Base-by-base conservation (phyloP, 2,797 vertebrate genomes). In the Cossypha polioptera region DNA sequence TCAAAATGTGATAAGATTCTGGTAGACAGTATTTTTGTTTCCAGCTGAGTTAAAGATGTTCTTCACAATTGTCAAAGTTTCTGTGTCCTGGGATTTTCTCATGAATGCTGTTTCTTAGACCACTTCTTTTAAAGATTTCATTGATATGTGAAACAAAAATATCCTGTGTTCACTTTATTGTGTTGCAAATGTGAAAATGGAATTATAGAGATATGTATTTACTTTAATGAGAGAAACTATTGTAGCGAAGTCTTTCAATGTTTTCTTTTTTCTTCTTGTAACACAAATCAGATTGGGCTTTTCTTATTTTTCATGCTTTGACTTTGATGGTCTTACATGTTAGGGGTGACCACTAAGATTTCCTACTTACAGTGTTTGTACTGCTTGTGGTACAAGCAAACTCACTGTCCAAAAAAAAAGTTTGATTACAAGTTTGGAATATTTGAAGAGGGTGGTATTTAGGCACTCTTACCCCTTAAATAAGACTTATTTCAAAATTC, bases 1-100 rank as follows among this genome's bases (percentile, higher is more conserved):
- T 89, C 36, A 53, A 69, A 58, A 63, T 76, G 20, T 25, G 51
- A 4, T 73, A 35, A 58, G 58, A 17, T 76, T 14, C 42, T 93
- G 29, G 28, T 77, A 81, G 58, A 69, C 47, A 66, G 3, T 55
- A 59, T 33, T 62, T 93, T 81, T 81, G 28, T 51, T 85, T 87
- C 58, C 79, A 16, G 2, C 35, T 50, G 40, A 88, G 16, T 66
- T 76, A 78, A 68, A 43, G 35, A 69, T 35, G 5, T 26, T 88
- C 29, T 26, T 88, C 29, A 35, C 12, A 76, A 67, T 21, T 54
- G 7, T 68, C 29, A 66, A 80, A 77, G 24, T 33, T 80, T 36
- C 31, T 79, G 48, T 80, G 72, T 51, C 79, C 51, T 79, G 26
- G 10, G 38, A 62, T 24, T 62, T 85, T 89, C 29, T 65, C 2